phyloP scores from a whole-genome alignment of 1,140 invertebrate genomes.

The Sinonovacula constricta region DNA sequence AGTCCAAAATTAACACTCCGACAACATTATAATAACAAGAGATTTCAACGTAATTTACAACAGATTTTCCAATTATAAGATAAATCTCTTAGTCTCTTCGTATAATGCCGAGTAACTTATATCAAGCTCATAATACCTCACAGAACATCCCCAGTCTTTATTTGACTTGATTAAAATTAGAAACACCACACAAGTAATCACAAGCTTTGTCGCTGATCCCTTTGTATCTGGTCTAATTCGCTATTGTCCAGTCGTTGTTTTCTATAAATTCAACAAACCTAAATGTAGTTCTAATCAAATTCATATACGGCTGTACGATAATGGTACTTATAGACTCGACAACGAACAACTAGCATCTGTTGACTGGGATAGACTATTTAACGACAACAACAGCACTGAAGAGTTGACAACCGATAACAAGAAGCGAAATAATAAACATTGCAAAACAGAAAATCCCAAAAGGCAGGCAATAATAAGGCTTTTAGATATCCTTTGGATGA shows the following conservation, averaged over 20 bases:
- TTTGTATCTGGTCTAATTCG: not conserved
- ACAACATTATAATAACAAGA: not conserved
- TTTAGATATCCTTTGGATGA: not conserved
- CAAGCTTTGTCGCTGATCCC: conserved; percentile 24
- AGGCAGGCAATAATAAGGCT: not conserved
- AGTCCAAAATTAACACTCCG: not conserved
- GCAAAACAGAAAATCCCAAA: not conserved
- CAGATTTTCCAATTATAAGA: not conserved
- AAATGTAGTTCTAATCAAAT: not conserved
- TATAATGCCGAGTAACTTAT: not conserved
- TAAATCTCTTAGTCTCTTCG: not conserved
- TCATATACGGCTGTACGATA: conserved; percentile 1
- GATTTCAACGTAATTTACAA: not conserved
- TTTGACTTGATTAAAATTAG: conserved; percentile 9
- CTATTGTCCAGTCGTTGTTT: not conserved
- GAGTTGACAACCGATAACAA: not conserved
- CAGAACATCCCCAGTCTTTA: not conserved
- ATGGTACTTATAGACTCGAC: not conserved
- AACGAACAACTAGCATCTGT: not conserved
- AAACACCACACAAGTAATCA: not conserved
- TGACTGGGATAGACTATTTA: not conserved
- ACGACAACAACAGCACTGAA: not conserved
- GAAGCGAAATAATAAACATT: not conserved
- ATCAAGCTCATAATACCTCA: not conserved
- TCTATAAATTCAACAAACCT: not conserved